Evolutionary conservation across 2,797 vertebrate genomes (phyloP), one percentile per base, ranked within the genome.

Genomic region (Lophotriccus pileatus): DNA sequence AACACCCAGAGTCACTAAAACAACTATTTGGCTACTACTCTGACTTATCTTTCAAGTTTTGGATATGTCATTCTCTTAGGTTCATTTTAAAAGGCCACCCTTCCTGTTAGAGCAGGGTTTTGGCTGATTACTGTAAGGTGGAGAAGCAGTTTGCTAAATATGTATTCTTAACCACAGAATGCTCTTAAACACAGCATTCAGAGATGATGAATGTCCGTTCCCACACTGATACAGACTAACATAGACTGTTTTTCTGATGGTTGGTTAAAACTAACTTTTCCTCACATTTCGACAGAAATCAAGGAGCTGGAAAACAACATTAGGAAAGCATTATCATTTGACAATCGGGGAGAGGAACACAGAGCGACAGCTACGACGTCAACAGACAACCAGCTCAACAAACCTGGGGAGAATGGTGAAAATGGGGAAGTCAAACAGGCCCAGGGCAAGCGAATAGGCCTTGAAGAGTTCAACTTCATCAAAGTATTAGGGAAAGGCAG

Each of bases 401-500:
- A 97, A 83, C 62, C 95, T 2, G 97, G 97, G 16, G 98, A 98
- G 66, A 98, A 98, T 7, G 98, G 98, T 70, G 98, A 98, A 94
- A 99, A 99, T 7, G 99, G 99, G 6, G 99, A 99, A 60, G 91
- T 99, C 85, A 99, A 98, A 97, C 97, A 94, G 50, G 95, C 98
- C 53, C 98, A 99, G 98, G 97, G 96, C 39, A 99, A 99, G 95
- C 98, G 98, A 95, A 98, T 99, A 98, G 98, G 97, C 70, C 98
- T 99, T 52, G 98, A 98, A 9, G 98, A 99, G 94, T 99, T 99
- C 94, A 96, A 98, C 92, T 99, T 99, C 97, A 99, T 99, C 97
- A 99, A 99, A 98, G 99, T 99, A 76, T 98, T 99, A 96, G 99
- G 99, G 43, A 99, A 99, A 97, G 99, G 99, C 97, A 99, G 99